Evolutionary conservation across 2,888 invertebrate species (phyloP).

Genomic region (Microchrysa polita): DNA sequence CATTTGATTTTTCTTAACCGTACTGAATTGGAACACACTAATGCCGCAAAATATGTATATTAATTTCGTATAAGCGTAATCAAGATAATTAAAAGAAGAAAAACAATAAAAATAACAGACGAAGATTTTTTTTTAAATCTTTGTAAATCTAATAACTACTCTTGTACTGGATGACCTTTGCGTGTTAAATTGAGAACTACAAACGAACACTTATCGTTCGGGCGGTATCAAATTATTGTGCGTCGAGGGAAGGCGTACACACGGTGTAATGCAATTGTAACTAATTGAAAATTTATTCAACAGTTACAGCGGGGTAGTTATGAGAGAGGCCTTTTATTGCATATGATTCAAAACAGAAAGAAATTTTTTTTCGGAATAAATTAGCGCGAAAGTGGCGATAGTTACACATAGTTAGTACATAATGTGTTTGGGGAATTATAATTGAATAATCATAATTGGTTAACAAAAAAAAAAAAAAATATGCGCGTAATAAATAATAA

Average conservation of each 20-base stretch:
- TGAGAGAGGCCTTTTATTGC: not conserved
- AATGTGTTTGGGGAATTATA: not conserved
- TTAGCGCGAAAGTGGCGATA: constrained; percentile 22
- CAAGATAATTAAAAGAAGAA: not conserved
- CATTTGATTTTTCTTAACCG: constrained; percentile 17
- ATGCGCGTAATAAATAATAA: too few species aligned
- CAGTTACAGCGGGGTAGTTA: not conserved
- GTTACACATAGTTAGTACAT: not conserved
- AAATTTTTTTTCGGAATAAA: not conserved
- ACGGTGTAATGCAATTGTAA: not conserved
- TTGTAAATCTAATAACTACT: constrained; percentile 5
- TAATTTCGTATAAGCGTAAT: not conserved
- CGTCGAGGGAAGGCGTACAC: not conserved
- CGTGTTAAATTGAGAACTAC: constrained; percentile 10
- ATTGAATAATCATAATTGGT: not conserved
- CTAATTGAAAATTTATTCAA: constrained; percentile 29
- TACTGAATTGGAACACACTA: constrained; percentile 23
- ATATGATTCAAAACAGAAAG: constrained; percentile 4
- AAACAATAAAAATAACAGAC: not conserved
- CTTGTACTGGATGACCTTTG: constrained; percentile 29
- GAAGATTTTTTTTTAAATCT: constrained; percentile 2
- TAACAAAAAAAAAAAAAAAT: not conserved
- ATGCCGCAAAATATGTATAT: constrained; percentile 4
- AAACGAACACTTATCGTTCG: too few species aligned
- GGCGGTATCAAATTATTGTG: too few species aligned